These are phyloP conservation scores for Apodemus sylvaticus DNA, from an alignment of 2,113 vertebrate genomes.

Conservation along the genomic window DNA sequence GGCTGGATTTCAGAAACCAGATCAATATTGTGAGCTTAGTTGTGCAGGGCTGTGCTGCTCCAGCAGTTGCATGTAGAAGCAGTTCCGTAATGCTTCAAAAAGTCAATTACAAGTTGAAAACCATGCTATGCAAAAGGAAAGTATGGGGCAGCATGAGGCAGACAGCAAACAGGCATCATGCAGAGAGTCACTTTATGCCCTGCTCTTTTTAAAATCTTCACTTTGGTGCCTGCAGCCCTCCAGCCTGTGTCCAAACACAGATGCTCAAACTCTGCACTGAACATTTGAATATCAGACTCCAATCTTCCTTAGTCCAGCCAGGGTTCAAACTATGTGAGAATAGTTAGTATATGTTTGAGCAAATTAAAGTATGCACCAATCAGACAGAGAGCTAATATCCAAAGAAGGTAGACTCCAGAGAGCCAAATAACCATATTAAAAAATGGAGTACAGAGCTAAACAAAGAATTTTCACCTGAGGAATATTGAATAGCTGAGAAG, in stretches of 20 bases:
- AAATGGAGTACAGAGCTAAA: too few species aligned
- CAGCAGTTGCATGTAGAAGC: background rate
- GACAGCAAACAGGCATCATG: background rate
- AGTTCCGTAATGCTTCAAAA: background rate
- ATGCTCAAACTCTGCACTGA: background rate
- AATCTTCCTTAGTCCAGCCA: too few species aligned
- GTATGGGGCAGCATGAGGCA: background rate
- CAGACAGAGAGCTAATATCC: too few species aligned
- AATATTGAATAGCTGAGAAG: too few species aligned
- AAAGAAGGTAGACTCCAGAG: too few species aligned
- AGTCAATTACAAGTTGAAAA: background rate
- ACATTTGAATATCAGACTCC: background rate
- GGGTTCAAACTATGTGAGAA: slow-evolving; percentile 40
- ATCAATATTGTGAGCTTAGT: background rate
- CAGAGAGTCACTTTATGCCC: background rate
- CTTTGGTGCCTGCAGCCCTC: background rate
- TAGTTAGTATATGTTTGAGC: background rate
- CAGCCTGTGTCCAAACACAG: background rate
- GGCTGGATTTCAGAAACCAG: background rate
- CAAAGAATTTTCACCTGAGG: too few species aligned
- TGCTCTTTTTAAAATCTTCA: background rate
- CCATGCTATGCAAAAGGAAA: background rate
- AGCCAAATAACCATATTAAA: too few species aligned
- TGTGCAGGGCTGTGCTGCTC: background rate
- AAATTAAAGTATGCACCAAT: background rate